Percentiles rank a stretch among this genome's conserved stretches.
phyloP scores from a whole-genome alignment of 2,888 invertebrate genomes.

The Isotomurus palustris region DNA sequence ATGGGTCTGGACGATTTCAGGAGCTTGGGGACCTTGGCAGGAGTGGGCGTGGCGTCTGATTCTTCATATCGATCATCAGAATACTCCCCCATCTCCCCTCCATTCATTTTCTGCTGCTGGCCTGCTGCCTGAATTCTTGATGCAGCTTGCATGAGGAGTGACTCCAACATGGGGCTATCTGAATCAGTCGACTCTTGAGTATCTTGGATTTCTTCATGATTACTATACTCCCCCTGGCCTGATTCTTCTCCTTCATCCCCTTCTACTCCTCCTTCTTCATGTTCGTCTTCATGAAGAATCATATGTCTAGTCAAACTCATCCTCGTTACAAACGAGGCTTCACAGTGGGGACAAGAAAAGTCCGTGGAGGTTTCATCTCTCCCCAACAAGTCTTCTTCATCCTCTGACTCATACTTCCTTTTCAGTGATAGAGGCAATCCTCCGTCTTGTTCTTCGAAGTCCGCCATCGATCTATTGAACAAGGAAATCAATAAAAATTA shows the following conservation, averaged over 20 bases:
- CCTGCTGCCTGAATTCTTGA: background rate
- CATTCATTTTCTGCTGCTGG: slow-evolving; percentile 21
- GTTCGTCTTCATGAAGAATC: slow-evolving; percentile 25
- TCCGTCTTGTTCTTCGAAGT: background rate
- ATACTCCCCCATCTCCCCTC: slow-evolving; percentile 22
- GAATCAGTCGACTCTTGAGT: background rate
- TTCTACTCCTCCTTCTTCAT: background rate
- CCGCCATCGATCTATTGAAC: background rate
- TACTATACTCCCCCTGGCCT: background rate
- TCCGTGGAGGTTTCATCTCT: slow-evolving; percentile 7
- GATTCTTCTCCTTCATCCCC: background rate
- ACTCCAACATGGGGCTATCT: background rate
- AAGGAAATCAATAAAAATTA: background rate
- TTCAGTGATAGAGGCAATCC: slow-evolving; percentile 16
- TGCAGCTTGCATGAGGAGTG: slow-evolving; percentile 1
- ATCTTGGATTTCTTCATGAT: slow-evolving; percentile 2
- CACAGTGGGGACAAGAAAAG: slow-evolving; percentile 34
- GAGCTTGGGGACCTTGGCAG: background rate
- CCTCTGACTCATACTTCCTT: slow-evolving; percentile 11
- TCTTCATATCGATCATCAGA: background rate
- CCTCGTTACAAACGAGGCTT: slow-evolving; percentile 37
- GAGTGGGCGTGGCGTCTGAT: no score
- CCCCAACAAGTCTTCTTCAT: background rate
- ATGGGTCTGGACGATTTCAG: background rate
- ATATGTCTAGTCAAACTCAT: slow-evolving; percentile 36